These are phyloP conservation scores for Hyalella azteca DNA, from an alignment of 2,888 invertebrate genomes.

Conservation along the genomic window DNA sequence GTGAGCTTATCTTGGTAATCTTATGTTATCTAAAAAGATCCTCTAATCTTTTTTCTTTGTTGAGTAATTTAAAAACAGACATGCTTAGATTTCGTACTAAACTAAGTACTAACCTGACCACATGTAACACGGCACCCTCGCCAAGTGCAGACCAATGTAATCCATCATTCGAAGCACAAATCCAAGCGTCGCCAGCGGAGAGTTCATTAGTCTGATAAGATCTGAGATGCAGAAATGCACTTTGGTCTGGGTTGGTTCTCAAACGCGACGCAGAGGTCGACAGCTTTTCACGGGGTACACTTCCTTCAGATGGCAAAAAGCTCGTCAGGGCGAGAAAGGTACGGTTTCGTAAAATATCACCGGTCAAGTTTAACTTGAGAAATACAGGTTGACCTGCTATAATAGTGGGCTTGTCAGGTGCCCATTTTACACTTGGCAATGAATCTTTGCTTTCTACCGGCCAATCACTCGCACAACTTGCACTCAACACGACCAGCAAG, in stretches of 20 bases:
- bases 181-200: not conserved
- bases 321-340: slow-evolving; percentile 8
- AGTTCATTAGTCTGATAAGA: not conserved
- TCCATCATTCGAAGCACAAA: not conserved
- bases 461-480: slow-evolving; percentile 30
- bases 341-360: not conserved
- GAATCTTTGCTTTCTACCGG: not conserved
- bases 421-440: slow-evolving; percentile 12
- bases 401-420: not conserved
- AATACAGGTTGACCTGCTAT: not conserved
- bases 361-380: not conserved
- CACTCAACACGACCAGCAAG: slow-evolving; percentile 23
- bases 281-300: slow-evolving; percentile 1
- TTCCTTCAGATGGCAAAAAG: not conserved
- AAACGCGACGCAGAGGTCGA: not conserved
- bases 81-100: too few species aligned
- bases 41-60: too few species aligned
- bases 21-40: too few species aligned
- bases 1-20: too few species aligned
- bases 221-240: not conserved
- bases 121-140: not conserved
- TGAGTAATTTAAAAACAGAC: too few species aligned
- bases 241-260: not conserved
- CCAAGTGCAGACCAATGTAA: not conserved
- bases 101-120: slow-evolving; percentile 12